These are phyloP conservation scores for Aythya baeri DNA, from an alignment of 2,113 vertebrate genomes.

Conservation along the genomic window DNA sequence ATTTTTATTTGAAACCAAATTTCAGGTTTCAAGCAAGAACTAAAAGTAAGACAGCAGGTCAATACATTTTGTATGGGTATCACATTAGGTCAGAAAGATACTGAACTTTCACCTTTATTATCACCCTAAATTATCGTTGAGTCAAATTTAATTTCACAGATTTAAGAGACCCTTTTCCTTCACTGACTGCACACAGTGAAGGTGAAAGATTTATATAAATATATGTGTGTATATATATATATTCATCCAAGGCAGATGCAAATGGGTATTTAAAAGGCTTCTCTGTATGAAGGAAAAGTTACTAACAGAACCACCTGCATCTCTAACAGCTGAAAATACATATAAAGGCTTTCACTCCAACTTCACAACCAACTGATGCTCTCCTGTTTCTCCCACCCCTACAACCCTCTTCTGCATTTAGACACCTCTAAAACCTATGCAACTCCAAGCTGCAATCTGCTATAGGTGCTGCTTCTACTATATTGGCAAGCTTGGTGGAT, in stretches of 20 bases:
- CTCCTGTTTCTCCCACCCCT: background rate
- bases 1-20: constrained; percentile 25
- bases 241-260: constrained; percentile 1
- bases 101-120: constrained; percentile 11
- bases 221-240: background rate
- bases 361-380: background rate
- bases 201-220: background rate
- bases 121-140: constrained; percentile 14
- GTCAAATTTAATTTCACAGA: background rate
- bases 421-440: background rate
- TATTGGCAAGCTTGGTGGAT: background rate
- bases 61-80: background rate
- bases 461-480: background rate
- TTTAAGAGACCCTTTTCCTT: background rate
- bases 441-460: background rate
- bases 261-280: constrained; percentile 21
- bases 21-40: constrained; percentile 3
- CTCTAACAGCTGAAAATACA: constrained; percentile 20
- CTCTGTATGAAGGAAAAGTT: constrained; percentile 6
- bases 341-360: background rate
- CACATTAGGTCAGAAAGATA: background rate
- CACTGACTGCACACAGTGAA: background rate
- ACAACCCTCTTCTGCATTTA: background rate
- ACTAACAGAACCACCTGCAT: constrained; percentile 23
- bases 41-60: background rate